These are phyloP conservation scores for Tiliqua scincoides DNA, from an alignment of 2,113 vertebrate species.

Conservation along the genomic window DNA sequence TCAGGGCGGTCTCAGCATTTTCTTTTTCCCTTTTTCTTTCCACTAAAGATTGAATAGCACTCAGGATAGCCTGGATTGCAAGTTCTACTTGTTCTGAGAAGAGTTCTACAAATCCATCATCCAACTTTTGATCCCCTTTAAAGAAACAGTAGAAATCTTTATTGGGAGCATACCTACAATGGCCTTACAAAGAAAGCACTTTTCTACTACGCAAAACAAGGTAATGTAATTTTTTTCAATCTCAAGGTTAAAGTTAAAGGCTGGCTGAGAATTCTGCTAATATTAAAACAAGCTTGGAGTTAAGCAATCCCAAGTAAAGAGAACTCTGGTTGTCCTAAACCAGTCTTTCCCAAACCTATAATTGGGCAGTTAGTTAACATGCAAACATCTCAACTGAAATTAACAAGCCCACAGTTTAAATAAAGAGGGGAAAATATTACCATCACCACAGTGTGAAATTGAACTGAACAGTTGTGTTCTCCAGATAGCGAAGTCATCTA, in stretches of 20 bases:
- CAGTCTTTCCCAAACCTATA: not conserved
- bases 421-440: slow-evolving; percentile 27
- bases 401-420: not conserved
- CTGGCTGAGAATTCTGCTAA: too few species aligned
- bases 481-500: slow-evolving; percentile 87
- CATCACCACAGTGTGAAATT: slow-evolving; percentile 68
- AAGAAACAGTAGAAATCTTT: slow-evolving; percentile 46
- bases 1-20: slow-evolving; percentile 42
- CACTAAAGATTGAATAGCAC: slow-evolving; percentile 86
- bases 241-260: too few species aligned
- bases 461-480: slow-evolving; percentile 80
- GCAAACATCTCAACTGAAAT: not conserved
- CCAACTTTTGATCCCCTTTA: slow-evolving; percentile 67
- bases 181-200: not conserved
- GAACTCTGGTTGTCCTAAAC: not conserved
- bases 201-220: not conserved
- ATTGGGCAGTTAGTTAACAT: not conserved
- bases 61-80: slow-evolving; percentile 84
- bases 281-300: not conserved
- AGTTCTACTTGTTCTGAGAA: slow-evolving; percentile 87
- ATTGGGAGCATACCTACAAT: not conserved
- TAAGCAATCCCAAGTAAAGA: not conserved
- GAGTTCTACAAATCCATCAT: slow-evolving; percentile 77
- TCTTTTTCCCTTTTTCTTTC: slow-evolving; percentile 76
- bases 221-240: not conserved